These are phyloP conservation scores for Syngnathoides biaculeatus DNA, from an alignment of 2,113 vertebrate genomes.

Conservation along the genomic window DNA sequence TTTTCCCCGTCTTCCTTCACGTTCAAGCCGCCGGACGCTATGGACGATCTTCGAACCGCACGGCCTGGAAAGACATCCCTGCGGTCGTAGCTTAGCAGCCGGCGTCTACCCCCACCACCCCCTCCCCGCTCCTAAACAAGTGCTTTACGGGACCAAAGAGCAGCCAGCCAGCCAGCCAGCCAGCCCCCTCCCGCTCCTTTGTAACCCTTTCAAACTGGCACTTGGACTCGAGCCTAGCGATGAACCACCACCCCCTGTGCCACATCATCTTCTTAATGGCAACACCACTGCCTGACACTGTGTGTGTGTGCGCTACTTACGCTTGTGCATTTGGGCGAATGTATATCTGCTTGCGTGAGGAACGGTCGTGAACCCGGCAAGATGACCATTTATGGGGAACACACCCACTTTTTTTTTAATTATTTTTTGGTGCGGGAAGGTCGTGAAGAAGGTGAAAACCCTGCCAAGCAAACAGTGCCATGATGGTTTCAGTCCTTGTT, in stretches of 20 bases:
- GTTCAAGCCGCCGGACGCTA: slow-evolving; percentile 51
- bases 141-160: slow-evolving; percentile 70
- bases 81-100: slow-evolving; percentile 68
- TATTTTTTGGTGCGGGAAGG: neutral
- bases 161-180: slow-evolving; percentile 23
- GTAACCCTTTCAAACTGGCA: slow-evolving; percentile 23
- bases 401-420: slow-evolving; percentile 47
- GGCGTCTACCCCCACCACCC: slow-evolving; percentile 23
- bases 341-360: slow-evolving; percentile 20
- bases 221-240: slow-evolving; percentile 40
- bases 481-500: slow-evolving; percentile 26
- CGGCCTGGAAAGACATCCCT: slow-evolving; percentile 46
- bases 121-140: slow-evolving; percentile 45
- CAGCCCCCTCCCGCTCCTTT: slow-evolving; percentile 29
- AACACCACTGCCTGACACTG: slow-evolving; percentile 70
- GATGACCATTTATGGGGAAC: slow-evolving; percentile 33
- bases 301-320: slow-evolving; percentile 10
- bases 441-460: slow-evolving; percentile 3
- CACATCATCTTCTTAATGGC: slow-evolving; percentile 64
- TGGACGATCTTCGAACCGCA: slow-evolving; percentile 67
- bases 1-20: slow-evolving; percentile 33
- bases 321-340: slow-evolving; percentile 16
- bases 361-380: slow-evolving; percentile 36
- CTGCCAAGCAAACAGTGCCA: slow-evolving; percentile 70
- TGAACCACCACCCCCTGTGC: slow-evolving; percentile 59